These are phyloP conservation scores for Hippocampus barbouri DNA, from an alignment of 2,113 vertebrate genomes.

Conservation along the genomic window DNA sequence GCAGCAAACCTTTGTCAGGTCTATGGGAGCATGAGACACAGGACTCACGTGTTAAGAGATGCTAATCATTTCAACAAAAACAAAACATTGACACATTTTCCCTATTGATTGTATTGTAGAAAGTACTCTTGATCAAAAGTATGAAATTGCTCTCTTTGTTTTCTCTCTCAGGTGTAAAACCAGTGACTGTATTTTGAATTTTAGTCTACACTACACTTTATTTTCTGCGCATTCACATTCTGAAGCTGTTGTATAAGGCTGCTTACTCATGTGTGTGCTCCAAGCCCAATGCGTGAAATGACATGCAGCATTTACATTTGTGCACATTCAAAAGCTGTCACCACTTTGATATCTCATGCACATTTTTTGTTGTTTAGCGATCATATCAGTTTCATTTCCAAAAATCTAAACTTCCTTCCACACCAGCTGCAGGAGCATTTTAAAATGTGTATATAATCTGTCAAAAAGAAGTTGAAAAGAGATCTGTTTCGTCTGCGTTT, in stretches of 20 bases:
- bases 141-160: background rate
- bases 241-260: background rate
- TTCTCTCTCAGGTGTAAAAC: background rate
- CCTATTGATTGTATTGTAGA: background rate
- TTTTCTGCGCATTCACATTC: background rate
- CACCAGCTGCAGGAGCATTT: slow-evolving; percentile 48
- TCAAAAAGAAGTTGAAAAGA: slow-evolving; percentile 42
- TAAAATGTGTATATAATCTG: slow-evolving; percentile 40
- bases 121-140: background rate
- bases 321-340: slow-evolving; percentile 39
- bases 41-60: slow-evolving; percentile 40
- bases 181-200: background rate
- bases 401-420: slow-evolving; percentile 15
- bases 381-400: slow-evolving; percentile 27
- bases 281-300: slow-evolving; percentile 20
- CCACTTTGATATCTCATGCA: slow-evolving; percentile 29
- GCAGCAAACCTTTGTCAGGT: slow-evolving; percentile 2
- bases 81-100: background rate
- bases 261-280: slow-evolving; percentile 14
- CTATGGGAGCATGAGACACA: background rate
- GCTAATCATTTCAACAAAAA: background rate
- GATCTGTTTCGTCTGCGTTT: slow-evolving; percentile 35
- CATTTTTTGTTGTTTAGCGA: slow-evolving; percentile 16
- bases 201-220: background rate
- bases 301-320: background rate